Evolutionary conservation across 2,888 invertebrate species (phyloP).

Genomic region (Lydus trimaculatus): DNA sequence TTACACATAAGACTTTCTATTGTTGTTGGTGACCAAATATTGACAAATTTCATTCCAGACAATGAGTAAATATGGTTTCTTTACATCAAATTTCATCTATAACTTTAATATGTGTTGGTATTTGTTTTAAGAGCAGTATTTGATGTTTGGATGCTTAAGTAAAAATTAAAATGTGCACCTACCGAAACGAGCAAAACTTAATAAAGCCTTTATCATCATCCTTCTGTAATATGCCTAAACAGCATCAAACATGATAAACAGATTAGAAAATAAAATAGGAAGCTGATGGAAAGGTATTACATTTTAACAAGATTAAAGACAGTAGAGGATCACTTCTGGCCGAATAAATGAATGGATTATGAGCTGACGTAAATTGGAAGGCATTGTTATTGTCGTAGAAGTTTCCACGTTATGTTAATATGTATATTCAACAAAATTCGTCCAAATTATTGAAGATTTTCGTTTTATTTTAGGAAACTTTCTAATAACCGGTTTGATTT

Average conservation of each 20-base stretch:
- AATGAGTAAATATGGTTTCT: neutral
- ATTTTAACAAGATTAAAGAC: constrained; percentile 57
- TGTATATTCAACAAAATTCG: no score
- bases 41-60: neutral
- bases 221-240: constrained; percentile 25
- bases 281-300: constrained; percentile 58
- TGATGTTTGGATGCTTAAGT: constrained; percentile 48
- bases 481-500: constrained; percentile 38
- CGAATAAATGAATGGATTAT: constrained; percentile 44
- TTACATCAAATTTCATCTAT: neutral
- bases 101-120: constrained; percentile 25
- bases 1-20: neutral
- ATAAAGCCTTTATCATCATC: constrained; percentile 46
- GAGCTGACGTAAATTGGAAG: constrained; percentile 27
- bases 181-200: constrained; percentile 46
- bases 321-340: constrained; percentile 48
- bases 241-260: constrained; percentile 50
- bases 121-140: constrained; percentile 43
- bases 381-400: neutral
- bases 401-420: no score
- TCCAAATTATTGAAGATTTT: no score
- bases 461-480: no score
- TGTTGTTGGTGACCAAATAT: neutral
- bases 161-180: constrained; percentile 48
- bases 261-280: constrained; percentile 58